phyloP scores from a whole-genome alignment of 2,888 invertebrate species.

The Lochmaea crataegi region DNA sequence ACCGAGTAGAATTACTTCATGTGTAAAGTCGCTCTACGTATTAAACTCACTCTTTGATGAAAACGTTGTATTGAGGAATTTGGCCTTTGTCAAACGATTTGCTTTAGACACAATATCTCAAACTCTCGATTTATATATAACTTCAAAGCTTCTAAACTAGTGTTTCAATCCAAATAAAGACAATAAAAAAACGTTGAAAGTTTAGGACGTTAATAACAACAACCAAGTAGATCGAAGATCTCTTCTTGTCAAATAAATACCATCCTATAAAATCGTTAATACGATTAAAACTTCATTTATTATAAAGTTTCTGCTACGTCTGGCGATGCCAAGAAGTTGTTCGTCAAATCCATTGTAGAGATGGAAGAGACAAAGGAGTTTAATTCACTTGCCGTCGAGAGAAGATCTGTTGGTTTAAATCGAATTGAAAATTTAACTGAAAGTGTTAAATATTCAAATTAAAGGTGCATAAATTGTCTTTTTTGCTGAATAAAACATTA shows the following conservation, averaged over 20 bases:
- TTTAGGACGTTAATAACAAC: no score
- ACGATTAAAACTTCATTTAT: not conserved
- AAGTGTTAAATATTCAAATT: not conserved
- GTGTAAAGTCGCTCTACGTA: not conserved
- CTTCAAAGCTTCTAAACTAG: no score
- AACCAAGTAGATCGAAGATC: no score
- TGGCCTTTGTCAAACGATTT: not conserved
- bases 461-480: not conserved
- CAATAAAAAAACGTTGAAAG: no score
- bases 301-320: not conserved
- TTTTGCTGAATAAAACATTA: no score
- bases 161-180: no score
- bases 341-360: not conserved
- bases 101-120: no score
- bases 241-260: no score
- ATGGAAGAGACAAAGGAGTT: not conserved
- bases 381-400: not conserved
- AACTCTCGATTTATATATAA: no score
- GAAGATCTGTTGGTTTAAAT: not conserved
- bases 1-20: not conserved
- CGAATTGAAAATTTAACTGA: not conserved
- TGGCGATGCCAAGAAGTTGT: not conserved
- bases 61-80: slow-evolving; percentile 1
- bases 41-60: not conserved
- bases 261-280: not conserved